Percentiles rank a stretch among this genome's conserved stretches.
These are phyloP conservation scores for Phthorimaea operculella DNA, from an alignment of 1,140 invertebrate genomes.

Conservation along the genomic window DNA sequence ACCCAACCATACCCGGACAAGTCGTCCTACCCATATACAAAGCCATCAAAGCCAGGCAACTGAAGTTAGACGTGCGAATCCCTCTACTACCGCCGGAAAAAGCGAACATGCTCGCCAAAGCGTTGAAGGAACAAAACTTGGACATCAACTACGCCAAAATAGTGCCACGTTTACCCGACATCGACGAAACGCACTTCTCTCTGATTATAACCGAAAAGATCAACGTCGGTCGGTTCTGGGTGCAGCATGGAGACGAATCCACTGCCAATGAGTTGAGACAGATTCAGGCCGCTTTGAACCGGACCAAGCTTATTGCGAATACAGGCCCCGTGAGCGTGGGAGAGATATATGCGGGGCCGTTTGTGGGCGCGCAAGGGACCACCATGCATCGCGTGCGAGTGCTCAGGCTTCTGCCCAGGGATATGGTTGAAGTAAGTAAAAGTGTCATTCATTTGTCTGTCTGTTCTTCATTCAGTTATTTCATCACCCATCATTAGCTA, in stretches of 20 bases:
- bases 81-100: constrained; percentile 58
- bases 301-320: constrained; percentile 17
- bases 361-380: constrained; percentile 22
- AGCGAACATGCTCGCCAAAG: constrained; percentile 28
- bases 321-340: constrained; percentile 18
- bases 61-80: constrained; percentile 68
- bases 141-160: constrained; percentile 27
- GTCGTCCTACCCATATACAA: constrained; percentile 80
- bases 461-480: too few species aligned
- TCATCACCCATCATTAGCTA: too few species aligned
- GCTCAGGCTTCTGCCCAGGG: constrained; percentile 28
- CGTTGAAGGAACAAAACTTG: constrained; percentile 20
- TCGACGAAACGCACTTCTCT: constrained; percentile 61
- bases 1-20: constrained; percentile 69
- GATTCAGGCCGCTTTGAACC: constrained; percentile 35
- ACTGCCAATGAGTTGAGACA: constrained; percentile 30
- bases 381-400: constrained; percentile 40
- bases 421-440: constrained; percentile 46
- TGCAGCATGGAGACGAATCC: constrained; percentile 60
- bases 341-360: constrained; percentile 37
- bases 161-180: constrained; percentile 61
- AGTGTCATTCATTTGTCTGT: too few species aligned
- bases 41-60: constrained; percentile 78
- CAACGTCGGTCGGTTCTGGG: constrained; percentile 73
- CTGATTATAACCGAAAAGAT: constrained; percentile 46